Conservation (phyloP, 2,113 vertebrate species). For the Silurus asotus region DNA sequence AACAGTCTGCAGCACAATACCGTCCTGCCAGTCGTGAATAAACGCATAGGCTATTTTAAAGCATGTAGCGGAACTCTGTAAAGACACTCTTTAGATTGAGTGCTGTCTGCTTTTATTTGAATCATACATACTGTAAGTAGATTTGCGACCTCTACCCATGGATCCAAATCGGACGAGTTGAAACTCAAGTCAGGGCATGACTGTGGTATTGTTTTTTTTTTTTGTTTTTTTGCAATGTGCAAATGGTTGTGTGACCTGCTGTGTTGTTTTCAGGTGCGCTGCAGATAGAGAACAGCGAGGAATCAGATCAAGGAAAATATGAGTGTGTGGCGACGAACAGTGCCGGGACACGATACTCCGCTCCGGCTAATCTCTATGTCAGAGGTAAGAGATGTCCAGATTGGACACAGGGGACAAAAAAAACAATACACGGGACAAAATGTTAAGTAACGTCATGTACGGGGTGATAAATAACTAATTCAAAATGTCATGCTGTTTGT, state of each 20-base stretch:
- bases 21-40: not conserved
- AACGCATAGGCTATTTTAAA: not conserved
- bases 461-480: not conserved
- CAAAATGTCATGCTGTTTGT: not conserved
- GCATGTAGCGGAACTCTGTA: not conserved
- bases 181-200: slow-evolving; percentile 28
- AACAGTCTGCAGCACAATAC: not conserved
- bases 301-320: slow-evolving; percentile 98
- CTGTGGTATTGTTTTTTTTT: slow-evolving; percentile 3
- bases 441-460: not conserved
- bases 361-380: slow-evolving; percentile 95
- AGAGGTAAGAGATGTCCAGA: slow-evolving; percentile 84
- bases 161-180: not conserved
- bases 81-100: slow-evolving; percentile 1
- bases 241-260: slow-evolving; percentile 24
- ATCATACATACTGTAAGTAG: not conserved
- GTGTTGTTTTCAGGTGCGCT: slow-evolving; percentile 84
- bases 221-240: not conserved
- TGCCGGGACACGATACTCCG: slow-evolving; percentile 92
- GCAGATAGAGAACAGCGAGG: slow-evolving; percentile 97
- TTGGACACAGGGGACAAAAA: slow-evolving; percentile 9
- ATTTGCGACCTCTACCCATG: not conserved
- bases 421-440: not conserved
- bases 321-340: slow-evolving; percentile 96
- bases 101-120: slow-evolving; percentile 13